Base-by-base conservation (phyloP, 30 jellyfish, hydroid and myxozoan genomes). In the Aurelia aurita region DNA sequence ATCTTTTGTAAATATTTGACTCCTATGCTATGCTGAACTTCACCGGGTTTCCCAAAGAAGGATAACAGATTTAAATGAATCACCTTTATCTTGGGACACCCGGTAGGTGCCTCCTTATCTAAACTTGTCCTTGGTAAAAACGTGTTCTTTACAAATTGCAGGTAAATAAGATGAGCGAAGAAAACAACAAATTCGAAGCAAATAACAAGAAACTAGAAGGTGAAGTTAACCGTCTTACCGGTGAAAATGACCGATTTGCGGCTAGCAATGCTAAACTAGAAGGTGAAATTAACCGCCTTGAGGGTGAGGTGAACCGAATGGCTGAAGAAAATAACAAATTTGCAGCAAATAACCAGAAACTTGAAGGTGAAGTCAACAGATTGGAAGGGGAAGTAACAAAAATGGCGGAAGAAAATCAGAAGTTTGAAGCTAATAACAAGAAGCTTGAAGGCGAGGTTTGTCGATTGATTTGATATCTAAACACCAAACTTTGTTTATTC, bases 111-210 rank as follows among this genome's bases (percentile, higher is more conserved):
- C 51, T 39, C 16, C 15, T 39, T 39, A 39, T 39, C 51, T 1
- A 39, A 39, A 39, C 15, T 9, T 5, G n/a, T 39, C 51, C 9
- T 39, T 39, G 47, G 2, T 39, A 39, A 39, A 0, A 5, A 39
- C 15, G 1, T 39, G 3, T 39, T 5, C 14, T 3, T 39, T 9
- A 39, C 14, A 39, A 39, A 39, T 39, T 39, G 20, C 19, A 83
- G 81, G 90, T 85, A 16, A 78, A 91, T 77, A 72, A 75, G 75
- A 68, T 91, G 98, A 84, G 82, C 21, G 98, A 91, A 44, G 98
- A 90, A 69, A 91, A 91, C 77, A 91, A 85, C 71, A 93, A 91
- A 73, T 91, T 80, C 64, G 98, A 79, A 67, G 98, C 80, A 19
- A 91, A 84, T 34, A 90, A 90, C 67, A 64, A 74, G 72, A 90